These are phyloP conservation scores for Salmo trutta DNA, from an alignment of 2,797 vertebrate species.

Conservation along the genomic window DNA sequence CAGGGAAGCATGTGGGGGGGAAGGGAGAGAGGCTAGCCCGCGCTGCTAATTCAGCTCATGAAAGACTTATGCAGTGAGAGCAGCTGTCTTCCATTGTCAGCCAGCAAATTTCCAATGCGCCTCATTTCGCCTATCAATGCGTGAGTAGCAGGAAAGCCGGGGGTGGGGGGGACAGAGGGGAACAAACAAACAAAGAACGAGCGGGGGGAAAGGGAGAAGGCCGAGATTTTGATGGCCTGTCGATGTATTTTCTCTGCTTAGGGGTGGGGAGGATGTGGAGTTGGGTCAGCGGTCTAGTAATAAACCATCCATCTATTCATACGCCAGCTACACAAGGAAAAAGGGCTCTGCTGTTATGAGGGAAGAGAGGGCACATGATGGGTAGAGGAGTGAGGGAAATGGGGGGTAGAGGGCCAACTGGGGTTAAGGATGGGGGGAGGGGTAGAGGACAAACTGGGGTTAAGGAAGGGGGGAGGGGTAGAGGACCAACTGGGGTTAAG, in stretches of 20 bases:
- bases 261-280: conserved; percentile 51
- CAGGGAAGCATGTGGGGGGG: conserved; percentile 61
- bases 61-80: conserved; percentile 77
- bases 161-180: conserved; percentile 46
- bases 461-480: too few relatives aligned
- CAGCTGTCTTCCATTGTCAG: conserved; percentile 85
- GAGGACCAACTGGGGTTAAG: conserved; percentile 60
- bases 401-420: too few relatives aligned
- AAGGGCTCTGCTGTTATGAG: conserved; percentile 58
- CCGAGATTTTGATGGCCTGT: conserved; percentile 45
- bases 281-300: conserved; percentile 69
- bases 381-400: conserved; percentile 56
- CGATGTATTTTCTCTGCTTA: conserved; percentile 51
- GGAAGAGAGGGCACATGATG: conserved; percentile 64
- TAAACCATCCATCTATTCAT: conserved; percentile 64
- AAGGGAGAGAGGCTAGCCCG: conserved; percentile 63
- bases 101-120: conserved; percentile 78
- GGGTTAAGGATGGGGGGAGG: too few relatives aligned
- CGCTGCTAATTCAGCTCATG: conserved; percentile 81
- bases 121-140: conserved; percentile 77
- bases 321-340: conserved; percentile 45
- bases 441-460: too few relatives aligned
- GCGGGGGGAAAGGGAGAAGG: conserved; percentile 32
- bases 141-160: conserved; percentile 64
- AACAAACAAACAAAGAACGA: conserved; percentile 50